A percentile compares a stretch with the other conserved stretches of the same genome.
Evolutionary conservation across 2,888 invertebrate genomes (phyloP).

Genomic region (Synergus japonicus): DNA sequence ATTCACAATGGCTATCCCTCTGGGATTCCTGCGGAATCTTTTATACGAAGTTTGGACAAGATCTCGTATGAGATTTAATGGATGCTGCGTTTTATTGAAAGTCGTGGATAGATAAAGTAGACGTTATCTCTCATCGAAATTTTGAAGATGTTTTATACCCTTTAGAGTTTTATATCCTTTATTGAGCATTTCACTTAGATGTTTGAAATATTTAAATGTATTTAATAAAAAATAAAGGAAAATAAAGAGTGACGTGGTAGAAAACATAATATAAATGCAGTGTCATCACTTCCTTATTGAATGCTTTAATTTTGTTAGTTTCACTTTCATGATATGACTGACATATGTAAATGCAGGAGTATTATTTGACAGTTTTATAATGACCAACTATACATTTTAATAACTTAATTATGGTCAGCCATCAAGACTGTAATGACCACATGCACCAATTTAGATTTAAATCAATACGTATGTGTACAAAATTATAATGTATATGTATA

Average conservation of each 20-base stretch:
- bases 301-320: slow-evolving; percentile 28
- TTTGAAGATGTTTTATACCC: background rate
- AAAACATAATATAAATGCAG: slow-evolving; percentile 20
- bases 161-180: no score
- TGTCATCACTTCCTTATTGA: slow-evolving; percentile 7
- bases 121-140: background rate
- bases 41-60: slow-evolving; percentile 15
- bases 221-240: no score
- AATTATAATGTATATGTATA: background rate
- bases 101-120: background rate
- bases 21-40: slow-evolving; percentile 33
- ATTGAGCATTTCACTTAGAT: background rate
- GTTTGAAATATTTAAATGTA: background rate
- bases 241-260: background rate
- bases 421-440: slow-evolving; percentile 18
- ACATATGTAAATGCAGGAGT: slow-evolving; percentile 9
- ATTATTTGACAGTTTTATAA: slow-evolving; percentile 18
- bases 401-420: slow-evolving; percentile 30
- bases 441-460: slow-evolving; percentile 8
- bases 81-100: slow-evolving; percentile 10
- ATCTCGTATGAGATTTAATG: background rate
- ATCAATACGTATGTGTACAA: background rate
- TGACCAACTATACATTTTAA: slow-evolving; percentile 31
- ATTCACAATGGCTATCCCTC: slow-evolving; percentile 38
- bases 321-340: slow-evolving; percentile 23